phyloP scores from a whole-genome alignment of 2,888 invertebrate genomes.

The Plusia festucae region DNA sequence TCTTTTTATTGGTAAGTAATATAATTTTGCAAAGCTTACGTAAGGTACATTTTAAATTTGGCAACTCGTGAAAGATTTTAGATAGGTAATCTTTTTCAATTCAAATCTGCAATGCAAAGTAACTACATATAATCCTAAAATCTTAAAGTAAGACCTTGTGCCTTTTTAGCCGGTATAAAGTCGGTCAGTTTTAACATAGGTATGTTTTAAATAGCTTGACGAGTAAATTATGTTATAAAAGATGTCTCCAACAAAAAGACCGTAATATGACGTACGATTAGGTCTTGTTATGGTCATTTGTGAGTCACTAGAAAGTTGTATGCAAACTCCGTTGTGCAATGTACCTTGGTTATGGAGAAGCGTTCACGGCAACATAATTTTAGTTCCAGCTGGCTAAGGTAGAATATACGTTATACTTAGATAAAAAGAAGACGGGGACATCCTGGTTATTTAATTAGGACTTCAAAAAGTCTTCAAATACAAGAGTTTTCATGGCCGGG shows the following conservation, averaged over 20 bases:
- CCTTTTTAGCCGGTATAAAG: not conserved
- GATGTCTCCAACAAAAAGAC: conserved; percentile 21
- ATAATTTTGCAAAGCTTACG: conserved; percentile 1
- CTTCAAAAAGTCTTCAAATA: no score
- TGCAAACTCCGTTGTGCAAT: conserved; percentile 38
- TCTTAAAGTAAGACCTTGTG: not conserved
- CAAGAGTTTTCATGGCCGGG: no score
- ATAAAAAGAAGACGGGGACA: no score
- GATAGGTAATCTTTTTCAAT: no score
- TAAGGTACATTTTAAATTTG: not conserved
- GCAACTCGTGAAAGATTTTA: no score
- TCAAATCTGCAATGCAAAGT: not conserved
- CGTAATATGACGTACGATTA: conserved; percentile 14
- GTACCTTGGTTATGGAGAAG: conserved; percentile 8
- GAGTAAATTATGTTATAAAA: conserved; percentile 23
- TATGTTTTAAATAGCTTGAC: conserved; percentile 17
- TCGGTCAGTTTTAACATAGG: conserved; percentile 15
- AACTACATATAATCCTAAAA: not conserved
- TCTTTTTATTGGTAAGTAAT: conserved; percentile 5
- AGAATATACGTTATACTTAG: no score
- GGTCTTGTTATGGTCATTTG: conserved; percentile 23
- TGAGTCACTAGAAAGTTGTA: conserved; percentile 50
- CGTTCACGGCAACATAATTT: no score
- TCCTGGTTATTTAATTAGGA: no score
- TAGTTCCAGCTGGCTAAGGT: no score